Evolutionary conservation across 2,113 vertebrate genomes (phyloP), one percentile per base, ranked within the genome.

Genomic region (Patagioenas fasciata): DNA sequence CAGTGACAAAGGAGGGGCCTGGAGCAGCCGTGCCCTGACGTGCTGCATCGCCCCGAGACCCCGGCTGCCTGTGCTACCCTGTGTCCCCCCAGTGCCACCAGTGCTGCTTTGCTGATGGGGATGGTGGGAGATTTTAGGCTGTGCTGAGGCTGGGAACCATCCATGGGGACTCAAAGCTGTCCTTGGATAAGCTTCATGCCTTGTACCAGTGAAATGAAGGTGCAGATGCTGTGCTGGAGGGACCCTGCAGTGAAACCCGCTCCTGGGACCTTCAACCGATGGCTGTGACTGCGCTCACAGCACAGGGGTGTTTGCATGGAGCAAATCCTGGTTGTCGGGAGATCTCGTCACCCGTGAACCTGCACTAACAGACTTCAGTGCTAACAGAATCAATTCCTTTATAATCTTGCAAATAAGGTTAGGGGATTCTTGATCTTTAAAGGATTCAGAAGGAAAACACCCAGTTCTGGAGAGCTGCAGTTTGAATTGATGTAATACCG

Each of bases 1-100:
- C 91, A 67, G 86, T 70, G 89, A 95, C 77, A 93, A 75, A 91
- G 91, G 60, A 96, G 38, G 13, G 57, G 42, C 86, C 18, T 18
- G 14, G 91, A 78, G 77, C 85, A 70, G 69, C 31, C 0, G 2
- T 31, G 56, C 34, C 44, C 31, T 2, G 0, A 7, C 2, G 71
- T 58, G 56, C 60, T 65, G 72, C 11, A 0, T 70, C 0, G 4
- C 58, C 61, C 31, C 18, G 40, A 66, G 72, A 77, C 61, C 31
- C 15, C 56, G 74, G 84, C n/a, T 24, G 44, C 78, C 78, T 31
- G 21, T 57, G 4, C 73, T 71, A 42, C 61, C 34, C 44, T 36
- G 51, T 21, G 50, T n/a, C 72, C 32, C 34, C 42, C 29, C 54
- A 4, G 28, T 64, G 80, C 60, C 56, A 48, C n/a, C 9, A 5